phyloP scores from a whole-genome alignment of 2,888 invertebrate genomes.

The Lacanobia wlatinum region DNA sequence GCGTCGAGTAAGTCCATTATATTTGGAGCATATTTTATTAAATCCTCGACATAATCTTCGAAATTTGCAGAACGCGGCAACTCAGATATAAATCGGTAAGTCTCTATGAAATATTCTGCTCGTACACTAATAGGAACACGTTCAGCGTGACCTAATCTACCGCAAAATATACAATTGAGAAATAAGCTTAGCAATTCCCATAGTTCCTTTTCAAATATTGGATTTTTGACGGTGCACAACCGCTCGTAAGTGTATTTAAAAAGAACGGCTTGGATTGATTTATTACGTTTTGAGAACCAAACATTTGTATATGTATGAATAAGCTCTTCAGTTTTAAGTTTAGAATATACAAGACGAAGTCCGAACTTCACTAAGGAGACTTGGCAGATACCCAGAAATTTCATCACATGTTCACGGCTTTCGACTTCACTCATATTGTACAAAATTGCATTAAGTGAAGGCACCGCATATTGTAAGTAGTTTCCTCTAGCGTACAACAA shows the following conservation, averaged over 20 bases:
- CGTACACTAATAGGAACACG: conserved; percentile 61
- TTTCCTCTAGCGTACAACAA: conserved; percentile 81
- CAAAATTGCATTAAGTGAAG: conserved; percentile 78
- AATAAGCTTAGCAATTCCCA: conserved; percentile 73
- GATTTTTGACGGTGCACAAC: conserved; percentile 69
- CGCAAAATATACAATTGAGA: conserved; percentile 65
- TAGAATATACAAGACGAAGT: conserved; percentile 72
- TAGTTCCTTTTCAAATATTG: conserved; percentile 62
- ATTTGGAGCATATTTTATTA: conserved; percentile 58
- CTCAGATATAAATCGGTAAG: conserved; percentile 55
- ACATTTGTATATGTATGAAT: conserved; percentile 68
- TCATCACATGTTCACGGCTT: conserved; percentile 67
- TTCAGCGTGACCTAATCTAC: conserved; percentile 35
- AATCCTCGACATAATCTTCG: conserved; percentile 50
- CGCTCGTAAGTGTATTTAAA: conserved; percentile 71
- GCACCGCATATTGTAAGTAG: conserved; percentile 79
- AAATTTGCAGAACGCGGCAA: conserved; percentile 68
- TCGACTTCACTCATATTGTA: conserved; percentile 72
- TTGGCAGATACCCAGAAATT: conserved; percentile 70
- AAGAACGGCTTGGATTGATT: conserved; percentile 72
- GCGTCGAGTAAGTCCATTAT: conserved; percentile 70
- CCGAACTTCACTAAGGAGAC: conserved; percentile 79
- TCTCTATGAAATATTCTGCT: conserved; percentile 64
- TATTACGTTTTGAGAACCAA: conserved; percentile 75
- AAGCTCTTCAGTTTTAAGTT: conserved; percentile 70